Evolutionary conservation across 2,113 vertebrate species (phyloP), one percentile per base, ranked within the genome.

Genomic region (Amazona guildingii): DNA sequence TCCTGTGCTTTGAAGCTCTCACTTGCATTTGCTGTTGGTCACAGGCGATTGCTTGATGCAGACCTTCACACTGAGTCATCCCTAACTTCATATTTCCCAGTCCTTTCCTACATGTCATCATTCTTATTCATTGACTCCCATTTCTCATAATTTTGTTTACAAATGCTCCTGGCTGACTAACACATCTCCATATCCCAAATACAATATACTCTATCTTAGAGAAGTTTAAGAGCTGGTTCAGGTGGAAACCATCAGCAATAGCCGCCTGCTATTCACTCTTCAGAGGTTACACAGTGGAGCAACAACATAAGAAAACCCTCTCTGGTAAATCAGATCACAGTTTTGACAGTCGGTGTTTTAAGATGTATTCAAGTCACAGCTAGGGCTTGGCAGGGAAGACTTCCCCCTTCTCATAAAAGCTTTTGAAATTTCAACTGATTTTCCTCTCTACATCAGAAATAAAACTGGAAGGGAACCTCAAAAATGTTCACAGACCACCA

Each of bases 301-400:
- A 77, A 92, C 83, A 95, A 52, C 69, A 37, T 51, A 81, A 92
- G 90, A 88, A 95, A 86, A 72, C 21, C 24, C 57, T 81, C 67
- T 41, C 48, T 66, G 49, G 73, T 92, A 75, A 94, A 92, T 84
- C 76, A 89, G 83, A 90, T 78, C 77, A 81, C 43, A 93, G 66
- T 54, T 96, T 83, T 92, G 62, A 92, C 83, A 66, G 55, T 41
- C 59, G 66, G 86, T 86, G 69, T 72, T 95, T 80, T 75, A 88
- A 93, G 84, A 94, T 7, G 6, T 19, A 82, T 70, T 90, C 89
- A 86, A 80, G 62, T 51, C 92, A 68, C 37, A 94, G 64, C 63
- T 57, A 90, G 52, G 89, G 48, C 37, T 90, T 90, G 85, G 54
- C 83, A 93, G 33, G 16, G 67, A 90, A 88, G 46, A 64, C n/a